Percentiles rank a stretch among this genome's conserved stretches.
Evolutionary conservation across 37 sponge, comb jelly and placozoan genomes (phyloP).

Genomic region (Tethya wilhelma): DNA sequence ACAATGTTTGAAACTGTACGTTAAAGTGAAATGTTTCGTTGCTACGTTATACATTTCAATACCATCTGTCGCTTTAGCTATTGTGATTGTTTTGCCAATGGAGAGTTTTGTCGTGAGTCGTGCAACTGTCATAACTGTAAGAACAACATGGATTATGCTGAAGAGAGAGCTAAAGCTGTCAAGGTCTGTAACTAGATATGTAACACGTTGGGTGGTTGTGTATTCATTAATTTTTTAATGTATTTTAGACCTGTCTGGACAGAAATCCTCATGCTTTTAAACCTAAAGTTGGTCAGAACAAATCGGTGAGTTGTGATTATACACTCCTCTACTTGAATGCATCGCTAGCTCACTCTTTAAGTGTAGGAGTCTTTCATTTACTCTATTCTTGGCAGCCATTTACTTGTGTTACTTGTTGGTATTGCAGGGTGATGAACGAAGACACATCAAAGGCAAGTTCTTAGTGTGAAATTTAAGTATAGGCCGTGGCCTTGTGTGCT

Average conservation of each 20-base stretch:
- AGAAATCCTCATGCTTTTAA: slow-evolving; percentile 96
- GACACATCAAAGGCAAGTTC: slow-evolving; percentile 76
- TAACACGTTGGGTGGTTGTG: neutral
- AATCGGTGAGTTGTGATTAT: slow-evolving; percentile 18
- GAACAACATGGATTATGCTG: slow-evolving; percentile 88
- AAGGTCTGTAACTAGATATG: slow-evolving; percentile 52
- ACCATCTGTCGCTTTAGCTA: slow-evolving; percentile 47
- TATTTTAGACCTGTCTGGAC: slow-evolving; percentile 75
- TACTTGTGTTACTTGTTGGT: slow-evolving; percentile 7
- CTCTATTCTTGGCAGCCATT: neutral
- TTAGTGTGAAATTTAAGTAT: neutral
- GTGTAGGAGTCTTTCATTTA: neutral
- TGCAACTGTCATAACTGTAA: slow-evolving; percentile 95
- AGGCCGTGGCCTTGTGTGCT: too few relatives aligned
- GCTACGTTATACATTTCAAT: neutral
- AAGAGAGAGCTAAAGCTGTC: slow-evolving; percentile 83
- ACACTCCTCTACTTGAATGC: neutral
- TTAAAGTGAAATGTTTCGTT: neutral
- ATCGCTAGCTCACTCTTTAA: neutral
- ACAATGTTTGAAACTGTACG: slow-evolving; percentile 95
- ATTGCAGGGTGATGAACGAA: slow-evolving; percentile 67
- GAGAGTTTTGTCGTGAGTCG: slow-evolving; percentile 91
- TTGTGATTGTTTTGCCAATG: slow-evolving; percentile 99
- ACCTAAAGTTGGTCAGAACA: slow-evolving; percentile 93
- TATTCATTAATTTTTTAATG: neutral